These are phyloP conservation scores for Drosophila demipolita DNA, from an alignment of 2,888 invertebrate genomes.

Conservation along the genomic window DNA sequence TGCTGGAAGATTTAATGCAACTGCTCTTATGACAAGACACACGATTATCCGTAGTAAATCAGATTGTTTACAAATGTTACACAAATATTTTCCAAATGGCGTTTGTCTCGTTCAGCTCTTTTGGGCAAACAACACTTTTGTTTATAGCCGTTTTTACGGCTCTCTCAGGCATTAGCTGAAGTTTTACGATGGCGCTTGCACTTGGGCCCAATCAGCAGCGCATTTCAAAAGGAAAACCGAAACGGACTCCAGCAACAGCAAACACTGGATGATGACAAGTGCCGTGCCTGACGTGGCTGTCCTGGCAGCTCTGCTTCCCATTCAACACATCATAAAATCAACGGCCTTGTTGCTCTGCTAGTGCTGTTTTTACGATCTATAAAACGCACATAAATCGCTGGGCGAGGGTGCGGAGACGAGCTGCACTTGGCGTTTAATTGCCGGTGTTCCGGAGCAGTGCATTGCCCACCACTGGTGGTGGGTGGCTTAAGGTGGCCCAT, in stretches of 20 bases:
- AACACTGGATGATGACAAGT: conserved; percentile 57
- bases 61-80: conserved; percentile 46
- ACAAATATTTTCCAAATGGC: conserved; percentile 44
- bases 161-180: conserved; percentile 67
- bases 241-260: conserved; percentile 5
- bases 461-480: conserved; percentile 19
- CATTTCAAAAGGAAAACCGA: conserved; percentile 40
- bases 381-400: conserved; percentile 76
- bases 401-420: conserved; percentile 41
- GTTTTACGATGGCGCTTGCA: conserved; percentile 77
- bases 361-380: conserved; percentile 79
- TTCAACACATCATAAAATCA: conserved; percentile 81
- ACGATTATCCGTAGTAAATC: conserved; percentile 67
- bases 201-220: conserved; percentile 64
- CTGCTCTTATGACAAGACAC: conserved; percentile 44
- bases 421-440: conserved; percentile 72
- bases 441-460: conserved; percentile 41
- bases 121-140: conserved; percentile 67
- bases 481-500: conserved; percentile 52
- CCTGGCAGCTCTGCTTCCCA: conserved; percentile 43
- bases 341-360: conserved; percentile 65
- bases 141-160: conserved; percentile 78
- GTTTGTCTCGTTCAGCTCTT: conserved; percentile 33
- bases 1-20: conserved; percentile 25
- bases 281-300: conserved; percentile 18